phyloP scores from a whole-genome alignment of 2,888 invertebrate genomes.

The Trichogramma dendrolimi region DNA sequence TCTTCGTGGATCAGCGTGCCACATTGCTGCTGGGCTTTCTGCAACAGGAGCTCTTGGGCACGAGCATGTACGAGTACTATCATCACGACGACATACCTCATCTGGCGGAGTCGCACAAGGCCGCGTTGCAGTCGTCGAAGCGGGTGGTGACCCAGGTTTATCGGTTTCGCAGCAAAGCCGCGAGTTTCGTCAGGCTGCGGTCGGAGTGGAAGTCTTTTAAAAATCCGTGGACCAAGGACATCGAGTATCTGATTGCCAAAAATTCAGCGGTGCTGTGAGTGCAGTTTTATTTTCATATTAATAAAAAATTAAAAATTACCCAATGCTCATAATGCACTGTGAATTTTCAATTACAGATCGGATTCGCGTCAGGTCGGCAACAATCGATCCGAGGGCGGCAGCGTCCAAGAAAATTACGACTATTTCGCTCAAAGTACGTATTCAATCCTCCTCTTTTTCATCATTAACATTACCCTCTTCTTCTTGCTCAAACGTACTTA shows the following conservation, averaged over 20 bases:
- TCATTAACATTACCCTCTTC: constrained; percentile 4
- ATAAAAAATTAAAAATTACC: background rate
- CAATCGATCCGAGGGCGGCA: constrained; percentile 50
- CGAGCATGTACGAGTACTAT: constrained; percentile 90
- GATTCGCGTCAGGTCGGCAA: constrained; percentile 55
- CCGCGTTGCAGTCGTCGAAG: constrained; percentile 65
- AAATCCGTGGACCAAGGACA: constrained; percentile 94
- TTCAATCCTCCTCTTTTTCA: background rate
- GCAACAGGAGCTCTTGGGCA: constrained; percentile 88
- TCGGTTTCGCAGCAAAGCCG: constrained; percentile 76
- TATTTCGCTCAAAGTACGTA: constrained; percentile 57
- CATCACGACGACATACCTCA: constrained; percentile 74
- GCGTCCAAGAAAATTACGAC: constrained; percentile 55
- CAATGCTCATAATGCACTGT: background rate
- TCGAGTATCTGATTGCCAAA: constrained; percentile 84
- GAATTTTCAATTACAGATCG: constrained; percentile 44
- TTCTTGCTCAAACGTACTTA: background rate
- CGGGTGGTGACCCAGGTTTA: constrained; percentile 67
- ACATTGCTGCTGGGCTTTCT: constrained; percentile 84
- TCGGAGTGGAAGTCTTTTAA: constrained; percentile 86
- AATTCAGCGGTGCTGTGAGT: constrained; percentile 72
- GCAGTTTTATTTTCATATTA: background rate
- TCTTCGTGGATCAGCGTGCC: constrained; percentile 88
- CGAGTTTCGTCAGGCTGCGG: constrained; percentile 67
- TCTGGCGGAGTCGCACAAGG: constrained; percentile 79